Conservation (phyloP, 2,888 invertebrate species). For the Lottia scabra region DNA sequence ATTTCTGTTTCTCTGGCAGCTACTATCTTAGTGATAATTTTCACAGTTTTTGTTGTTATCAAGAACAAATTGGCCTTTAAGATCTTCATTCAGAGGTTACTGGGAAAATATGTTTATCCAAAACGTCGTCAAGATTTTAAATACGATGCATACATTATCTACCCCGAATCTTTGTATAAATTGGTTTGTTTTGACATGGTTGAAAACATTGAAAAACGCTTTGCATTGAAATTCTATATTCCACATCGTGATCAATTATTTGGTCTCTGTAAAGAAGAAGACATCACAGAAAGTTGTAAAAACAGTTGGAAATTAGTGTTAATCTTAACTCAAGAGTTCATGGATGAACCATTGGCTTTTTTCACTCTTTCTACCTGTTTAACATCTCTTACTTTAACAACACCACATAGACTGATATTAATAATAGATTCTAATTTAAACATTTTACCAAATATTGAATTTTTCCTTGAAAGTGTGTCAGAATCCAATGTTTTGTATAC, state of each 20-base stretch:
- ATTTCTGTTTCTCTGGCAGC: not conserved
- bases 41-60: not conserved
- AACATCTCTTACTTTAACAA: not conserved
- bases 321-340: conserved; percentile 1
- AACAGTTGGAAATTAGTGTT: not conserved
- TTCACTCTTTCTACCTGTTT: not conserved
- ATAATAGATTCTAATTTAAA: not conserved
- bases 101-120: not conserved
- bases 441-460: not conserved
- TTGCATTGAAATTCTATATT: not conserved
- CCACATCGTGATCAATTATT: not conserved
- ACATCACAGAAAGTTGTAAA: not conserved
- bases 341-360: not conserved
- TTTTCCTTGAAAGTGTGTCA: not conserved
- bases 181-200: not conserved
- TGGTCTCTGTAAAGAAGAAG: not conserved
- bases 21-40: not conserved
- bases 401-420: conserved; percentile 1
- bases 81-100: not conserved
- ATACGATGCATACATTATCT: not conserved
- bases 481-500: not conserved
- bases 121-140: not conserved
- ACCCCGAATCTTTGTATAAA: not conserved
- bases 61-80: not conserved
- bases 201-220: not conserved